phyloP scores from a whole-genome alignment of 2,113 vertebrate species.

The Sander vitreus region DNA sequence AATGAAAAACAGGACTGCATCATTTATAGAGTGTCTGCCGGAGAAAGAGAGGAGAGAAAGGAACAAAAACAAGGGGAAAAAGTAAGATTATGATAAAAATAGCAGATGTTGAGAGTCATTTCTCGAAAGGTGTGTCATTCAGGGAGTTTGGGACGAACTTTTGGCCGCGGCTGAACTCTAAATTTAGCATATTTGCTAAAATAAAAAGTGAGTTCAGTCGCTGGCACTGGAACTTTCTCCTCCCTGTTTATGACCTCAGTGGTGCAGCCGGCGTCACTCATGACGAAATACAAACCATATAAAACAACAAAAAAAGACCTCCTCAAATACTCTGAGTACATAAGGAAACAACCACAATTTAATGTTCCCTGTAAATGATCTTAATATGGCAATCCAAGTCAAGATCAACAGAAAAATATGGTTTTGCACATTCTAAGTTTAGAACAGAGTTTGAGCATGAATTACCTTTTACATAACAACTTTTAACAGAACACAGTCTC shows the following conservation, averaged over 20 bases:
- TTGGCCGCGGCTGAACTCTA: conserved; percentile 66
- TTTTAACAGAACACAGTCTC: conserved; percentile 6
- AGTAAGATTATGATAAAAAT: conserved; percentile 66
- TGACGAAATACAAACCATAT: conserved; percentile 81
- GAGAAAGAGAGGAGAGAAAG: conserved; percentile 17
- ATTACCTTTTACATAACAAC: conserved; percentile 31
- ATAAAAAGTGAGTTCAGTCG: conserved; percentile 76
- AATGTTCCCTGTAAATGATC: conserved; percentile 60
- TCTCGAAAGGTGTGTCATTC: conserved; percentile 79
- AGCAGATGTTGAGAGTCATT: conserved; percentile 78
- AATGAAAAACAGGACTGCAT: conserved; percentile 66
- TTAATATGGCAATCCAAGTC: conserved; percentile 25
- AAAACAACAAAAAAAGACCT: conserved; percentile 74
- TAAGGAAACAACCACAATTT: conserved; percentile 57
- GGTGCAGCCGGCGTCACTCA: conserved; percentile 74
- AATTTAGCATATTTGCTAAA: conserved; percentile 81
- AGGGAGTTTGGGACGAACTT: conserved; percentile 72
- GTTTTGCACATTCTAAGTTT: conserved; percentile 45
- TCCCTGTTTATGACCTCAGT: conserved; percentile 74
- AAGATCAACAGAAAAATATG: conserved; percentile 32
- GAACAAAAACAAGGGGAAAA: conserved; percentile 58
- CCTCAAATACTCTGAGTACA: conserved; percentile 62
- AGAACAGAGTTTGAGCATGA: conserved; percentile 19
- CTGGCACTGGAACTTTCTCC: conserved; percentile 70
- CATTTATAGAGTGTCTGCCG: conserved; percentile 35